phyloP scores from a whole-genome alignment of 1,140 invertebrate genomes.

The Popillia japonica region DNA sequence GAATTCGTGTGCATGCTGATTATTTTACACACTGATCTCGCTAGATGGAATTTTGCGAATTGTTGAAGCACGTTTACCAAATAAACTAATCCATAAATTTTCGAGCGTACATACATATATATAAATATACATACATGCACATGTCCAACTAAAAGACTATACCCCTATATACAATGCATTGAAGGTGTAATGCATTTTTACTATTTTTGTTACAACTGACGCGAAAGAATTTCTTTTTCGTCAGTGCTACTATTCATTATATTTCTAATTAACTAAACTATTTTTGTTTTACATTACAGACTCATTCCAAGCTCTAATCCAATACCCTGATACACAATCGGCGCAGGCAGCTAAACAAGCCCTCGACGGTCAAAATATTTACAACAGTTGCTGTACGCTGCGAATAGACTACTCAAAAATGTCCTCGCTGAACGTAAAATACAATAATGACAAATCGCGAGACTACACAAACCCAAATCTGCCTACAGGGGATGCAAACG shows the following conservation, averaged over 20 bases:
- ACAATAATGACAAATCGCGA: constrained; percentile 99
- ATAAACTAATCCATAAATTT: no score
- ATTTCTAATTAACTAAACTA: neutral
- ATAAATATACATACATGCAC: no score
- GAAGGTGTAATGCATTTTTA: no score
- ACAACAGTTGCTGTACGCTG: constrained; percentile 98
- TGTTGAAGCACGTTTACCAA: no score
- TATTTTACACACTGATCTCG: no score
- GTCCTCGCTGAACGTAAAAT: constrained; percentile 97
- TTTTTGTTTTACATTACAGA: constrained; percentile 70
- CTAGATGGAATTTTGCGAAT: no score
- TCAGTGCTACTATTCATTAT: constrained; percentile 1
- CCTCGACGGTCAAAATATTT: constrained; percentile 98
- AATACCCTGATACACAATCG: constrained; percentile 95
- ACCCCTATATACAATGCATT: no score
- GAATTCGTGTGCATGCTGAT: no score
- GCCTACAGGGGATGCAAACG: constrained; percentile 86
- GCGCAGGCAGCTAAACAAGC: constrained; percentile 97
- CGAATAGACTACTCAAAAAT: constrained; percentile 99
- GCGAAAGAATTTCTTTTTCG: no score
- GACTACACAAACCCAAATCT: constrained; percentile 98
- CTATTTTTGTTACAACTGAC: no score
- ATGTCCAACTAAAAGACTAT: no score
- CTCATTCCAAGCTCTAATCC: constrained; percentile 99
- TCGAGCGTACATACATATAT: no score